Base-by-base conservation (phyloP, 2,888 invertebrate species). In the Ennomos quercinarius region DNA sequence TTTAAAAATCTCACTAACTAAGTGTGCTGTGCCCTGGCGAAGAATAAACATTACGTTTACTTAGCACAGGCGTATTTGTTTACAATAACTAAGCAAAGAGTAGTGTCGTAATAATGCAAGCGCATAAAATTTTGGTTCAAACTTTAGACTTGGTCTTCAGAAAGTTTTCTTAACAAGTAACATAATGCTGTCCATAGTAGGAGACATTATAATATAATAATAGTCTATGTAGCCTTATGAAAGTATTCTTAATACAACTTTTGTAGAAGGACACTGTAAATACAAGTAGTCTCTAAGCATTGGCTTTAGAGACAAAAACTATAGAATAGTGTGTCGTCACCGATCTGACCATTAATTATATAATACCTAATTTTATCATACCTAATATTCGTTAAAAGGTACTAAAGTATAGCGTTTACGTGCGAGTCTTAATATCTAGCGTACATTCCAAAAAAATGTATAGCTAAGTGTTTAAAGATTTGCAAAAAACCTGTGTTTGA, bases 51-150 rank as follows among this genome's bases (percentile, higher is more conserved):
- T 47, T 38, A 48, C 1, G 11, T 40, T 40, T 34, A 40, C 39
- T 11, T 27, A 27, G 27, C 27, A 27, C 27, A 27, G 27, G 5
- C 27, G 27, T 27, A 27, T 27, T 6, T 27, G 27, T 27, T 27
- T 27, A 27, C 27, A 27, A 27, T 27, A 6, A 27, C 6, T 27
- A 27, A 27, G 27, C 6, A 27, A 6, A 27, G 4, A 27, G 5
- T 27, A 27, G 27, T 27, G 5, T 27, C 6, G 27, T 27, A 27
- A 27, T 27, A 27, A 27, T 27, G 27, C 4, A 4, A 27, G 27
- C 27, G 6, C 34, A 34, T 4, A 44, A 55, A 57, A 40, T 60
- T 51, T 51, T 34, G 40, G 48, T 46, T 64, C 37, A 54, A 61
- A 57, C 57, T 53, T 43, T 38, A 49, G 48, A 49, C 48, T 49